Conservation (phyloP, 2,113 vertebrate genomes). For the Suricata suricatta region DNA sequence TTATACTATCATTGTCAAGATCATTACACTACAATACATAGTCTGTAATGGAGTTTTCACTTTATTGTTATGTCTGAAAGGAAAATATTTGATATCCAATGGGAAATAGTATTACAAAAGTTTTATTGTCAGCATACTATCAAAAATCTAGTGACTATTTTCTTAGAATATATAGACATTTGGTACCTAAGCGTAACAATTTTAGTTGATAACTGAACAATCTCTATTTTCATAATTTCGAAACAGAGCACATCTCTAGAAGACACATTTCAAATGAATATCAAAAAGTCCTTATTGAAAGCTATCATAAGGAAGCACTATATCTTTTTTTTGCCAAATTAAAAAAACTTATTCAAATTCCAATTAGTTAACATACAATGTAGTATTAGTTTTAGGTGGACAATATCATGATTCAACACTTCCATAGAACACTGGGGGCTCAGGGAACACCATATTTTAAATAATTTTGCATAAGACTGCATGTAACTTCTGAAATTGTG, state of each 20-base stretch:
- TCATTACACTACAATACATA: slow-evolving; percentile 45
- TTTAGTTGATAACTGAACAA: not conserved
- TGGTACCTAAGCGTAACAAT: not conserved
- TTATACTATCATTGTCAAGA: slow-evolving; percentile 45
- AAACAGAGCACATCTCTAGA: not conserved
- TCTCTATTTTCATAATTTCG: not conserved
- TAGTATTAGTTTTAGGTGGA: not conserved
- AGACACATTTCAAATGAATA: not conserved
- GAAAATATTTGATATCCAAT: not conserved
- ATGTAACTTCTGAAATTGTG: not conserved
- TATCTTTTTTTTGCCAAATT: not conserved
- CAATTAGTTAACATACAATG: not conserved
- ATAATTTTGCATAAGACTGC: not conserved
- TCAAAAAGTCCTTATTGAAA: not conserved
- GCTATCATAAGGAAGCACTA: not conserved
- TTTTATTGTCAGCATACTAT: not conserved
- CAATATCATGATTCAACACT: not conserved
- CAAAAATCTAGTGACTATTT: not conserved
- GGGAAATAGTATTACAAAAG: not conserved
- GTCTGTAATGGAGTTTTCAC: slow-evolving; percentile 56
- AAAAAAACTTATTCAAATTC: not conserved
- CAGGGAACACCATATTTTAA: not conserved
- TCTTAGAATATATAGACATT: not conserved
- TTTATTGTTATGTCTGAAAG: not conserved
- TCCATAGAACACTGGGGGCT: not conserved